phyloP scores from a whole-genome alignment of 2,888 invertebrate genomes.

The Epirrita christyi region DNA sequence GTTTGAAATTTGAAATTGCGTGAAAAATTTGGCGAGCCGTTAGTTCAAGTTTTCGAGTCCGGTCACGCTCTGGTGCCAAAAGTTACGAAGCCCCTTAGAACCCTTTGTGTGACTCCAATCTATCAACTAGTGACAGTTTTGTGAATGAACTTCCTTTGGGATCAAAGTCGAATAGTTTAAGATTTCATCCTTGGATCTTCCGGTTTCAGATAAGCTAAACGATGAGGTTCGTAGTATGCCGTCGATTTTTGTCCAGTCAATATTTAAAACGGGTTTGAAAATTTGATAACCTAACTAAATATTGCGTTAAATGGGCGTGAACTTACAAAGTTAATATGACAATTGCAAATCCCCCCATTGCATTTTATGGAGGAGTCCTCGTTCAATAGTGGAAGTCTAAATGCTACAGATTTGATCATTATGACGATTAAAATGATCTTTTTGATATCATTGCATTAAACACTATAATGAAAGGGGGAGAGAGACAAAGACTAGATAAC shows the following conservation, averaged over 20 bases:
- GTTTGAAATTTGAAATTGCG: conserved; percentile 39
- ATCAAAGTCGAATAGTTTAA: neutral
- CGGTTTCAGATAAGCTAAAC: neutral
- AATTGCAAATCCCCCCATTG: too few species aligned
- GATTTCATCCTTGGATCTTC: neutral
- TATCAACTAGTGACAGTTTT: conserved; percentile 10
- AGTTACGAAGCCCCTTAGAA: conserved; percentile 17
- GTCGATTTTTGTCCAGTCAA: neutral
- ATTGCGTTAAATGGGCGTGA: too few species aligned
- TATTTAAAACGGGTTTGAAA: too few species aligned
- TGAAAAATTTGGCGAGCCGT: conserved; percentile 35
- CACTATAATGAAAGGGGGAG: too few species aligned
- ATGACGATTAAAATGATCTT: too few species aligned
- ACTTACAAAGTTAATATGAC: too few species aligned
- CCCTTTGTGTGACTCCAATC: conserved; percentile 11
- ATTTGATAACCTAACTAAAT: too few species aligned
- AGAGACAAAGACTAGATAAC: too few species aligned
- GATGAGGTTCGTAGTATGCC: neutral
- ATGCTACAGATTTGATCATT: too few species aligned
- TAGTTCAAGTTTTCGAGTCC: conserved; percentile 16
- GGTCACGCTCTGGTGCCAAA: conserved; percentile 23
- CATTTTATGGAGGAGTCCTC: too few species aligned
- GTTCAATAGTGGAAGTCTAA: too few species aligned
- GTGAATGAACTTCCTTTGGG: conserved; percentile 3
- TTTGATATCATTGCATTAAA: too few species aligned